phyloP scores from a whole-genome alignment of 2,888 invertebrate genomes.

The Panopea generosa region DNA sequence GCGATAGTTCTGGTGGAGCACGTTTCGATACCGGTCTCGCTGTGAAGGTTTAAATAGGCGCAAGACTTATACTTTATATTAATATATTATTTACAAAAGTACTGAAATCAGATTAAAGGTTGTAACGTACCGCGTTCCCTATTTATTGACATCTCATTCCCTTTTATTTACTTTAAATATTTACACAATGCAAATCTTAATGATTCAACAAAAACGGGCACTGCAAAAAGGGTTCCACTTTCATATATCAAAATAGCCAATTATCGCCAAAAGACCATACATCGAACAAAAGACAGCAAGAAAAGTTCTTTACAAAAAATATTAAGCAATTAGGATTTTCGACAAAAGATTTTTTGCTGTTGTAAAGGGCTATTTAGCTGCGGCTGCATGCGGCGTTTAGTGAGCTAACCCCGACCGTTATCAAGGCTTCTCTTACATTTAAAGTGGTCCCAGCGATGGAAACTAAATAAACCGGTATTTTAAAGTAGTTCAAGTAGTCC shows the following conservation, averaged over 20 bases:
- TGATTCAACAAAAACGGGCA: slow-evolving; percentile 10
- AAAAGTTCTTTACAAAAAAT: slow-evolving; percentile 26
- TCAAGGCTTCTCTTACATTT: slow-evolving; percentile 19
- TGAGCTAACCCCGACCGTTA: slow-evolving; percentile 24
- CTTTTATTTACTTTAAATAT: slow-evolving; percentile 41
- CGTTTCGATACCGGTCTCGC: background rate
- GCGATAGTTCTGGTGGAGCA: background rate
- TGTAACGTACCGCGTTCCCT: too few species aligned
- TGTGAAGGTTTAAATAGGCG: background rate
- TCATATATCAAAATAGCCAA: slow-evolving; percentile 44
- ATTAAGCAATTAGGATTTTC: slow-evolving; percentile 42
- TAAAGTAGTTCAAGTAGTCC: background rate
- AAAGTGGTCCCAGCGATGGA: slow-evolving; percentile 30
- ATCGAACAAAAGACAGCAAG: slow-evolving; percentile 20
- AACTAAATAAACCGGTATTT: slow-evolving; percentile 44
- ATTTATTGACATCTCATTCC: background rate
- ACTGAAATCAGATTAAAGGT: too few species aligned
- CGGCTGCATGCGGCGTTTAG: too few species aligned
- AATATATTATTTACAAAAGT: too few species aligned
- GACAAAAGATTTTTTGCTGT: slow-evolving; percentile 21
- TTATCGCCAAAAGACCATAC: slow-evolving; percentile 12
- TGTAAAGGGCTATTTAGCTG: too few species aligned
- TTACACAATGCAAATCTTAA: slow-evolving; percentile 15
- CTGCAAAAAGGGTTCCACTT: background rate
- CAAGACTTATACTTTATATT: too few species aligned